phyloP scores from a whole-genome alignment of 2,113 vertebrate genomes.

The Atherinomorus stipes region DNA sequence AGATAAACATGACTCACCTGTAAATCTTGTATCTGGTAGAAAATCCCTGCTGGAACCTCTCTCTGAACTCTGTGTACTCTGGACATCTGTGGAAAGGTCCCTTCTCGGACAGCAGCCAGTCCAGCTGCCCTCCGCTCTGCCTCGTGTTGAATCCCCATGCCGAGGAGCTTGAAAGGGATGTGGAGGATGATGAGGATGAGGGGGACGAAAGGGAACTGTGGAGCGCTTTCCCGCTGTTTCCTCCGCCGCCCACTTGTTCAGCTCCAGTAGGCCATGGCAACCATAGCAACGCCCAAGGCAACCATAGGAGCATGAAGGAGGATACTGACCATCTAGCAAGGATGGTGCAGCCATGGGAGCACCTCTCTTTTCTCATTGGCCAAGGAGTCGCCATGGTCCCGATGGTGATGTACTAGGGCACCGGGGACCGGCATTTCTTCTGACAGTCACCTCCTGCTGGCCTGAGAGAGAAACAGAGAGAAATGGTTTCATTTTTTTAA shows the following conservation, averaged over 20 bases:
- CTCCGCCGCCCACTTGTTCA: conserved; percentile 79
- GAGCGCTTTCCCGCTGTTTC: conserved; percentile 55
- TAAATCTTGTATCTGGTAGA: conserved; percentile 99
- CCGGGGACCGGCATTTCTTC: conserved; percentile 96
- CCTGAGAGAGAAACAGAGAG: conserved; percentile 73
- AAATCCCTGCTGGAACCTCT: conserved; percentile 95
- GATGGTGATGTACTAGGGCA: conserved; percentile 84
- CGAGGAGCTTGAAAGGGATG: conserved; percentile 56
- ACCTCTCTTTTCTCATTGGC: conserved; percentile 83
- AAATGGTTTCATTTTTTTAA: not conserved
- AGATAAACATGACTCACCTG: conserved; percentile 85
- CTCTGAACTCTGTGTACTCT: conserved; percentile 95
- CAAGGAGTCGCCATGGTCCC: conserved; percentile 96
- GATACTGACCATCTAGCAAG: conserved; percentile 73
- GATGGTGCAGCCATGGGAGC: conserved; percentile 83
- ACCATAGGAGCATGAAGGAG: conserved; percentile 79
- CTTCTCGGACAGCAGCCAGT: conserved; percentile 96
- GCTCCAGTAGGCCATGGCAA: conserved; percentile 85
- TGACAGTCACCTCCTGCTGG: conserved; percentile 87
- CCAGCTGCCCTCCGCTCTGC: conserved; percentile 85
- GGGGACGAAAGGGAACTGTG: conserved; percentile 60
- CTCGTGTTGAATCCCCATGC: conserved; percentile 75
- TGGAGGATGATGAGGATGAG: conserved; percentile 56
- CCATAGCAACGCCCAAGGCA: conserved; percentile 79
- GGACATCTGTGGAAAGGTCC: conserved; percentile 96